Percentiles rank a stretch among this genome's conserved stretches.
Conservation (phyloP, 2,888 invertebrate genomes). For the Lithophane ornitopus region DNA sequence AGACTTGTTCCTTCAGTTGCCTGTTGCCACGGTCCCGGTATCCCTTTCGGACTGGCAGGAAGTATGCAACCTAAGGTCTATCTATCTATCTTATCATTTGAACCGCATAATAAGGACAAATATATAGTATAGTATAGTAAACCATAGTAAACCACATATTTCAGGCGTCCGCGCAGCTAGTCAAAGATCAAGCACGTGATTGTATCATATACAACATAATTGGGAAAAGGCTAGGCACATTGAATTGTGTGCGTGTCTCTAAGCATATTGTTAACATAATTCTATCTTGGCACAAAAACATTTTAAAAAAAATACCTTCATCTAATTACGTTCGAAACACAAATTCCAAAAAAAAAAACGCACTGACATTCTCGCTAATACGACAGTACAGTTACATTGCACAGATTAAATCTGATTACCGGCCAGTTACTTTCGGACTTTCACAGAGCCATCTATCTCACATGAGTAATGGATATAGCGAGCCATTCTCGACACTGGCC, state of each 20-base stretch:
- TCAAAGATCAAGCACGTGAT: conserved; percentile 42
- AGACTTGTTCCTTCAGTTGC: too few species aligned
- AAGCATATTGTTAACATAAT: background rate
- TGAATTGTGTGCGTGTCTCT: background rate
- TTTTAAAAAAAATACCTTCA: background rate
- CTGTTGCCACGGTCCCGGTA: too few species aligned
- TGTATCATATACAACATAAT: too few species aligned
- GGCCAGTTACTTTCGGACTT: conserved; percentile 66
- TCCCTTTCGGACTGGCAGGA: too few species aligned
- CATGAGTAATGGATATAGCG: conserved; percentile 66
- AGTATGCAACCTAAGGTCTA: conserved; percentile 8
- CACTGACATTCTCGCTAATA: conserved; percentile 58
- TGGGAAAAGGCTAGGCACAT: too few species aligned
- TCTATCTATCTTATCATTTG: conserved; percentile 41
- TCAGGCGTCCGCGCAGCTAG: conserved; percentile 31
- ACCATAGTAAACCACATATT: conserved; percentile 20
- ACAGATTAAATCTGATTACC: conserved; percentile 65
- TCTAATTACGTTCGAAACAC: conserved; percentile 21
- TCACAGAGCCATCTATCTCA: conserved; percentile 73
- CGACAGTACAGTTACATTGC: conserved; percentile 57
- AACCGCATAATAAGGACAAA: conserved; percentile 38
- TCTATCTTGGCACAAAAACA: background rate
- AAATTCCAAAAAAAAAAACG: conserved; percentile 22
- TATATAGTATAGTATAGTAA: too few species aligned
- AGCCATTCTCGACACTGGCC: conserved; percentile 58